These are phyloP conservation scores for Enteromius fasciolatus DNA, from an alignment of 2,797 vertebrate genomes.

Conservation along the genomic window DNA sequence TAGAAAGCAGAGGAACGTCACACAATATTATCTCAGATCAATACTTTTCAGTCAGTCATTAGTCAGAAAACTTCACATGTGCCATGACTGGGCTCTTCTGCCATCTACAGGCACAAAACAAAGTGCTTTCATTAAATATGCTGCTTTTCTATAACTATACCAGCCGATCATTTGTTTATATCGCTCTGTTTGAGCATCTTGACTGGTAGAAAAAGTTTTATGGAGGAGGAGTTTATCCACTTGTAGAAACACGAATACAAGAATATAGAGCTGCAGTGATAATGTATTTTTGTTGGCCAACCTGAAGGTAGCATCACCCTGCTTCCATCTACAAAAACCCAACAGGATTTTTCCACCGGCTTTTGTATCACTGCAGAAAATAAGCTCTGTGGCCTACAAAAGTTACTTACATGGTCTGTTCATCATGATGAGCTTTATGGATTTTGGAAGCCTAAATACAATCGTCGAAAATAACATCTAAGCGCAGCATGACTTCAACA, in stretches of 20 bases:
- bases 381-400: neutral
- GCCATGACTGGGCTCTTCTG: conserved; percentile 42
- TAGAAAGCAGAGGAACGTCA: conserved; percentile 5
- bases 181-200: neutral
- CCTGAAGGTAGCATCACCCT: neutral
- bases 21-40: conserved; percentile 7
- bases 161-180: neutral
- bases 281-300: neutral
- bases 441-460: neutral
- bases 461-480: neutral
- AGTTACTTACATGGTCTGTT: neutral
- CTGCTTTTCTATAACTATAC: neutral
- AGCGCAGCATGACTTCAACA: neutral
- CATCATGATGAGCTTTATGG: neutral
- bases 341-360: neutral
- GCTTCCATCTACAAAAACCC: neutral
- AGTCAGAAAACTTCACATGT: neutral
- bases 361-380: neutral
- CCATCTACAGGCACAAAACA: conserved; percentile 38
- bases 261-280: neutral
- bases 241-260: neutral
- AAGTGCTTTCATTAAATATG: conserved; percentile 4
- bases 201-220: neutral
- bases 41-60: conserved; percentile 7
- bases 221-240: neutral